Evolutionary conservation across 2,797 vertebrate species (phyloP), one percentile per base, ranked within the genome.

Genomic region (Anguilla megastoma): DNA sequence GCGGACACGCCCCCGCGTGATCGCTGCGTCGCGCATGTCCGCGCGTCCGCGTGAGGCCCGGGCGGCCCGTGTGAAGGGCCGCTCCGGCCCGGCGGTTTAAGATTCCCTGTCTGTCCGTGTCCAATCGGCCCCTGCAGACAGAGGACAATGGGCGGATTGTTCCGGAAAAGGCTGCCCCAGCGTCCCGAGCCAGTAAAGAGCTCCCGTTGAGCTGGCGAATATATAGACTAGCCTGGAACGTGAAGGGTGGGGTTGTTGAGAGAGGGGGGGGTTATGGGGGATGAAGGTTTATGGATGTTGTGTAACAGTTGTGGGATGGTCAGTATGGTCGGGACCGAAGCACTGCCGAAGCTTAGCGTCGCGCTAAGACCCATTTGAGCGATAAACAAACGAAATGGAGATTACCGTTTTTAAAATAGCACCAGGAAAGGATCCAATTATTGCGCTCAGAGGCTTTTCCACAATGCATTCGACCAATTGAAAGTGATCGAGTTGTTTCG

Each of bases 101-200:
- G 52, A 87, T 89, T 89, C 85, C 88, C 87, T 88, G 88, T 36
- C 88, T 3, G 86, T 84, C 52, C 18, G 88, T 89, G 88, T 88
- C 89, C 86, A 86, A 91, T 91, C 58, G 90, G 90, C 88, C 27
- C 87, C 92, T 89, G 93, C 74, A 91, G 89, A 89, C 33, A 89
- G 89, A 88, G 21, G 90, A 95, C 93, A 94, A 94, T 93, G 90
- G 90, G 85, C 93, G 91, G 93, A 93, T 90, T 94, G 92, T 95
- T 91, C 92, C 1, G 85, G 87, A 88, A 94, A 95, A 93, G 36
- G 90, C 93, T 91, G 95, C 92, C 90, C 94, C 90, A 84, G 85
- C 92, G 89, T 92, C 92, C 93, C 89, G 88, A 91, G 92, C 88
- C 91, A 90, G 92, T 91, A 93, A 93, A 94, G 93, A 89, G 89